phyloP scores from a whole-genome alignment of 2,888 invertebrate species.

The Argynnis bischoffii region DNA sequence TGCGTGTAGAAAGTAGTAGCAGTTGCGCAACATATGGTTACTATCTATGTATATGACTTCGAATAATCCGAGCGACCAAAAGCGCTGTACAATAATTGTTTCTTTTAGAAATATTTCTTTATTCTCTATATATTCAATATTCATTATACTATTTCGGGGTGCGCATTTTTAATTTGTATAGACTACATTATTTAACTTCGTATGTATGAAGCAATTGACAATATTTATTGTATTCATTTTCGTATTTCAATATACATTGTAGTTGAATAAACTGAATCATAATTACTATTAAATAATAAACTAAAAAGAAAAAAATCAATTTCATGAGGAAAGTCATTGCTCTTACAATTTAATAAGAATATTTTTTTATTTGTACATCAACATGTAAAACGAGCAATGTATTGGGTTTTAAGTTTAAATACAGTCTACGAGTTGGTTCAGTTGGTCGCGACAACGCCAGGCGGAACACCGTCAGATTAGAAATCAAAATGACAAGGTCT shows the following conservation, averaged over 20 bases:
- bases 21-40: slow-evolving; percentile 5
- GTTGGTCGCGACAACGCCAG: slow-evolving; percentile 48
- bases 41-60: neutral
- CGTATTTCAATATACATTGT: slow-evolving; percentile 19
- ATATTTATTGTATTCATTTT: slow-evolving; percentile 28
- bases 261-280: neutral
- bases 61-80: no score
- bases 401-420: no score
- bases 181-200: slow-evolving; percentile 22
- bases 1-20: slow-evolving; percentile 9
- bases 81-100: no score
- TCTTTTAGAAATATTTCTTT: slow-evolving; percentile 14
- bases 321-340: neutral
- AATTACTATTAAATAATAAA: slow-evolving; percentile 4
- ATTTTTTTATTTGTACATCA: slow-evolving; percentile 32
- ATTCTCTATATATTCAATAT: slow-evolving; percentile 11
- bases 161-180: slow-evolving; percentile 17
- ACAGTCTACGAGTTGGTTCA: slow-evolving; percentile 21
- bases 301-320: neutral
- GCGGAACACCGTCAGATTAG: slow-evolving; percentile 58
- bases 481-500: slow-evolving; percentile 49
- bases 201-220: slow-evolving; percentile 39
- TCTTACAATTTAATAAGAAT: slow-evolving; percentile 5
- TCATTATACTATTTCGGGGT: slow-evolving; percentile 17
- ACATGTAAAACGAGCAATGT: slow-evolving; percentile 21